Evolutionary conservation across 2,888 invertebrate genomes (phyloP).

Genomic region (Perdita meconis): DNA sequence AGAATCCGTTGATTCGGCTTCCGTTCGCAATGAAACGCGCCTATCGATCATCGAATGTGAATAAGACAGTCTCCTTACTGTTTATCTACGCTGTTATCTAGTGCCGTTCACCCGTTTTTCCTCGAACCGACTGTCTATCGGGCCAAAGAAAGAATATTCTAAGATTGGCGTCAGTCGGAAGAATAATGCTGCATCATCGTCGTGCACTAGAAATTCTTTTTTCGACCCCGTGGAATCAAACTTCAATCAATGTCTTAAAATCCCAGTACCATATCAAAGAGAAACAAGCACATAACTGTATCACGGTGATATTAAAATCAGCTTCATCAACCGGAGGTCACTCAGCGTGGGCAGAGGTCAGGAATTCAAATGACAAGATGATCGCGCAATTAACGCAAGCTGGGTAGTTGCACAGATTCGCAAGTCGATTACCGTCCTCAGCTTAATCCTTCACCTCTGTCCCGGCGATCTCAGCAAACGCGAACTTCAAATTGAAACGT

Average conservation of each 20-base stretch:
- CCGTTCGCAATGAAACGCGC: constrained; percentile 54
- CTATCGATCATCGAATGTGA: constrained; percentile 54
- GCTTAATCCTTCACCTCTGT: constrained; percentile 42
- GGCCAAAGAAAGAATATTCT: constrained; percentile 38
- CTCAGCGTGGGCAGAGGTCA: constrained; percentile 15
- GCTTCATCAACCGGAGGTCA: no score
- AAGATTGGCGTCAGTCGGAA: constrained; percentile 50
- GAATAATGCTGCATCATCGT: constrained; percentile 7
- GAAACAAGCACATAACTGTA: not conserved
- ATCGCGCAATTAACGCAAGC: constrained; percentile 23
- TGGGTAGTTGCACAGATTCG: constrained; percentile 43
- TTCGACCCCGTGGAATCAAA: no score
- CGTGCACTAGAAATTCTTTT: no score
- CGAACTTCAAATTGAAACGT: constrained; percentile 62
- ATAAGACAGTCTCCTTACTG: constrained; percentile 57
- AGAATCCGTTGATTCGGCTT: constrained; percentile 59
- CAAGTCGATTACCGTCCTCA: constrained; percentile 39
- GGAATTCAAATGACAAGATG: constrained; percentile 27
- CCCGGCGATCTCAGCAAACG: constrained; percentile 57
- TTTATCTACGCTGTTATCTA: constrained; percentile 65
- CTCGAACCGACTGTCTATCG: constrained; percentile 52
- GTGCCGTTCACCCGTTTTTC: constrained; percentile 72
- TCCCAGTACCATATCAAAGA: not conserved
- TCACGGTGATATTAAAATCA: not conserved
- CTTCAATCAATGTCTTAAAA: no score